phyloP scores from a whole-genome alignment of 2,797 vertebrate species.

The Schizopygopsis malacanthus region DNA sequence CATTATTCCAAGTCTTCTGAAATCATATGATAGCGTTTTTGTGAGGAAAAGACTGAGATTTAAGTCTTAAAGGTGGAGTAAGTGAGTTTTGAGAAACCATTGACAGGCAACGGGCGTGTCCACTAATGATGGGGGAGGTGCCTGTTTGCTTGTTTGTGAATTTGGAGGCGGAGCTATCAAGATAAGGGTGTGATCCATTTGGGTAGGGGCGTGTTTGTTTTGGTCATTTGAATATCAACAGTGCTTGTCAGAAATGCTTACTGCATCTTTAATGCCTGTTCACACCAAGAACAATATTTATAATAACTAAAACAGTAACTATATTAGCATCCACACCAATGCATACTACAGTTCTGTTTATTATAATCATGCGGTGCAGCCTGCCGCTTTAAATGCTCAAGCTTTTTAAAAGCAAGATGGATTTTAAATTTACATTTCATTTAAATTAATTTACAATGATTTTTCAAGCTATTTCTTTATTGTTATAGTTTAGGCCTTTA shows the following conservation, averaged over 20 bases:
- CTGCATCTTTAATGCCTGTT: neutral
- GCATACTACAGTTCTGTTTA: too few species aligned
- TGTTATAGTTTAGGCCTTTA: neutral
- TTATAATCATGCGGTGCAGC: too few species aligned
- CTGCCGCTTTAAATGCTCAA: neutral
- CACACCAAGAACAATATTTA: neutral
- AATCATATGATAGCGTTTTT: neutral
- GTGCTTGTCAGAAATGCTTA: neutral
- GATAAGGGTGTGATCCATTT: neutral
- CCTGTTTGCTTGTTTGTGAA: neutral
- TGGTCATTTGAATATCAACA: too few species aligned
- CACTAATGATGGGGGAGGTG: neutral
- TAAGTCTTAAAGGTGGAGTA: neutral
- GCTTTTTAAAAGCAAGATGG: neutral
- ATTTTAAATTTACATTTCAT: neutral
- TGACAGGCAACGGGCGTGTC: neutral
- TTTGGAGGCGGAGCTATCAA: neutral
- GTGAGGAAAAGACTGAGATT: neutral
- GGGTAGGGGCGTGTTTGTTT: neutral
- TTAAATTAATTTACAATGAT: neutral
- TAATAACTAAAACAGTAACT: neutral
- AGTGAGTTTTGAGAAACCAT: too few species aligned
- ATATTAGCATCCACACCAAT: neutral
- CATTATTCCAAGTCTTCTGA: neutral
- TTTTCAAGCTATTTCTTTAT: neutral